Evolutionary conservation across 2,888 invertebrate genomes (phyloP), one percentile per base, ranked within the genome.

Genomic region (Drosophila atripex): DNA sequence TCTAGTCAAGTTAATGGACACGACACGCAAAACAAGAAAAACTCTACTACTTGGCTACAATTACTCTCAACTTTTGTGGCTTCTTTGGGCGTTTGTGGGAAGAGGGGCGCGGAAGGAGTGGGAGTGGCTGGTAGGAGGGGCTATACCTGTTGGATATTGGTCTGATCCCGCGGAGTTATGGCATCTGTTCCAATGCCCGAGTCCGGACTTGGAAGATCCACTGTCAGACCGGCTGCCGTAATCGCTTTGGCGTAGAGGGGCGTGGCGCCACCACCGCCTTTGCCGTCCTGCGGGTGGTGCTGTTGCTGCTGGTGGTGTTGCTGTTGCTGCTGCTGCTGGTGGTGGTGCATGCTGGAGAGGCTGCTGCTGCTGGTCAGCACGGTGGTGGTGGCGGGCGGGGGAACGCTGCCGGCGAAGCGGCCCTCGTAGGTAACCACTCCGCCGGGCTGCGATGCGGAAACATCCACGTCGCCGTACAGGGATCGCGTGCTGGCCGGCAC

Each of bases 101-200:
- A 32, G 11, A 32, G 12, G 5, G n/a, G 35, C n/a, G 6, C 14
- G n/a, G n/a, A 35, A 2, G 35, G 35, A n/a, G 35, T n/a, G 6
- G 35, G 35, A 14, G 35, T 35, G 35, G 6, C 35, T 16, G 41
- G 16, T 43, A 41, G 39, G 49, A 23, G 39, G 3, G 14, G 12
- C 25, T 73, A 49, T 83, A 97, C 97, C 96, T 96, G 97, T 93
- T 96, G 97, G 88, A 97, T 94, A 91, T 96, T 95, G 90, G 96
- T 95, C 93, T 97, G 97, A 92, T 97, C 97, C 89, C 97, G 93
- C 75, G 97, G 97, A 70, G 97, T 97, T 91, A 97, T 97, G 82
- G 97, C 96, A 90, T 97, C 97, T 39, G 97, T 96, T 75, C 98
- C 98, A 90, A 98, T 98, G 76, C 98, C 98, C 90, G 97, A 97